These are phyloP conservation scores for Heteractis magnifica DNA, from an alignment of 92 coral and sea anemone genomes.

Conservation along the genomic window DNA sequence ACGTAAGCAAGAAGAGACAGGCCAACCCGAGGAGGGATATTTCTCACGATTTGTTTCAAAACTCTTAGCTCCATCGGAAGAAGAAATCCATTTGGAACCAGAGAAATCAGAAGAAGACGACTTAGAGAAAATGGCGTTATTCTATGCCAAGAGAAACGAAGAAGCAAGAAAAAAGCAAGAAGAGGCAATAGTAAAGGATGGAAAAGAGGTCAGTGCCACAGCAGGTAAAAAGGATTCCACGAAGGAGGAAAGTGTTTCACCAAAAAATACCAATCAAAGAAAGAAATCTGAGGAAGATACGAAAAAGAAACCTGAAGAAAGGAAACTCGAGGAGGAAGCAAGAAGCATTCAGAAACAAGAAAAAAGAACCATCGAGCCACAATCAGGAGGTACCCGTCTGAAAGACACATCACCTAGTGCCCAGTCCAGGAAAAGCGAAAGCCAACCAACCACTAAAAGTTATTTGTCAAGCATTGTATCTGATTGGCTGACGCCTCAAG, in stretches of 20 bases:
- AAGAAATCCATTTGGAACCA: neutral
- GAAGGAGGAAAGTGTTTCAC: neutral
- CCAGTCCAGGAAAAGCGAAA: neutral
- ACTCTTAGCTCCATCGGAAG: conserved; percentile 14
- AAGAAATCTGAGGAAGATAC: neutral
- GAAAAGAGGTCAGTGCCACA: neutral
- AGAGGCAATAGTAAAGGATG: neutral
- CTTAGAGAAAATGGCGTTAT: conserved; percentile 16
- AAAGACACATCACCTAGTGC: neutral
- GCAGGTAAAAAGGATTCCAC: neutral
- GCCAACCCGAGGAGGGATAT: conserved; percentile 7
- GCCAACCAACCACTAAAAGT: neutral
- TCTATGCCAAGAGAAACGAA: conserved; percentile 28
- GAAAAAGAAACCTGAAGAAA: neutral
- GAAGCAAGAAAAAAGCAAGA: conserved; percentile 25
- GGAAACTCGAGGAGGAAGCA: neutral
- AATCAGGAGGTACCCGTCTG: neutral
- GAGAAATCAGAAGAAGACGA: conserved; percentile 8
- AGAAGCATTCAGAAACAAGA: neutral
- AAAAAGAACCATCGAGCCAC: neutral
- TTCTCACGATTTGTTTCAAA: conserved; percentile 22
- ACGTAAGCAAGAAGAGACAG: neutral
- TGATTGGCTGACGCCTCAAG: neutral
- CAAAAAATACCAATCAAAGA: neutral
- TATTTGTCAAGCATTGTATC: neutral